These are phyloP conservation scores for Drosophila parthenogenetica DNA, from an alignment of 2,888 invertebrate species.

Conservation along the genomic window DNA sequence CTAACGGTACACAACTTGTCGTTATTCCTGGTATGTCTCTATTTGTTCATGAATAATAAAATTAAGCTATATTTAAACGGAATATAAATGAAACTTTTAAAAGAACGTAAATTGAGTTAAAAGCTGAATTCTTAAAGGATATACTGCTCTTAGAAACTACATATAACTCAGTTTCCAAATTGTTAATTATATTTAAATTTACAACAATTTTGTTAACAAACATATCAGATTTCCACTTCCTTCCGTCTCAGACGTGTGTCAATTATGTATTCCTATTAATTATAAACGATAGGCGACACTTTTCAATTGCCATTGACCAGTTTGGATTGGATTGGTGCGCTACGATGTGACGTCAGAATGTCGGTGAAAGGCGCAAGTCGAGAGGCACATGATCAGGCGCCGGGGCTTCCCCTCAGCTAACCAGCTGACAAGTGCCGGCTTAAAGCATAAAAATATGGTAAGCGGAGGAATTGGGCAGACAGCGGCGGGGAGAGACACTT, in stretches of 20 bases:
- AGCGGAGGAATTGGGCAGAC: background rate
- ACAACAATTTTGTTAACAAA: background rate
- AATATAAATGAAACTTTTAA: too few relatives aligned
- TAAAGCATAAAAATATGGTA: background rate
- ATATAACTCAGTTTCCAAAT: too few relatives aligned
- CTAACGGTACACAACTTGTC: slow-evolving; percentile 3
- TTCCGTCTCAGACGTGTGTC: slow-evolving; percentile 1
- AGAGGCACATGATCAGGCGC: slow-evolving; percentile 29
- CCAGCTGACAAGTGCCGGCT: slow-evolving; percentile 15
- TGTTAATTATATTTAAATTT: too few relatives aligned
- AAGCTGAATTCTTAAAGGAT: too few relatives aligned
- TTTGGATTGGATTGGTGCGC: slow-evolving; percentile 35
- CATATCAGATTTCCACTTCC: slow-evolving; percentile 8
- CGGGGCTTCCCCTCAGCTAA: slow-evolving; percentile 8
- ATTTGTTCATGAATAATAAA: too few relatives aligned
- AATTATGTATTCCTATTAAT: slow-evolving; percentile 2
- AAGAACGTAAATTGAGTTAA: too few relatives aligned
- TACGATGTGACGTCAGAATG: slow-evolving; percentile 30
- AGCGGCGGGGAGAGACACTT: slow-evolving; percentile 20
- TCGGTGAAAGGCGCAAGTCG: slow-evolving; percentile 47
- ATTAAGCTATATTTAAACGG: too few relatives aligned
- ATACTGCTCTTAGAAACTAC: too few relatives aligned
- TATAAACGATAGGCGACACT: slow-evolving; percentile 1
- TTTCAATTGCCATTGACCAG: slow-evolving; percentile 33
- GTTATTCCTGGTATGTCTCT: background rate